These are phyloP conservation scores for Molossus molossus DNA, from an alignment of 2,797 vertebrate species.

Conservation along the genomic window DNA sequence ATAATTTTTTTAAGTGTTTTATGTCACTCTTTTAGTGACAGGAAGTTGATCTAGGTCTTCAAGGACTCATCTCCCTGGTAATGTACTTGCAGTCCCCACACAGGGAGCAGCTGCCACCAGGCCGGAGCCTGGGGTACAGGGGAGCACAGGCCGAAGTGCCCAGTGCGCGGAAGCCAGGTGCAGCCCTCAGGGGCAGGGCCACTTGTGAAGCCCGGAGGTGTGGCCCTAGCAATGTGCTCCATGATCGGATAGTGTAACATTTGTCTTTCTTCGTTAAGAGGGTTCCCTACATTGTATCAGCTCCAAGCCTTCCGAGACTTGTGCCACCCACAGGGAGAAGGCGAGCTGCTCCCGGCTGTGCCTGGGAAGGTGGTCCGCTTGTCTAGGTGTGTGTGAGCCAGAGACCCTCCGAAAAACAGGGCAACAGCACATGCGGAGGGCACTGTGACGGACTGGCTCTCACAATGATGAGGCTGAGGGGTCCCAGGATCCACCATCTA, in stretches of 20 bases:
- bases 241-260: not conserved
- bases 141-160: too few species aligned
- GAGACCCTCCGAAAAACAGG: not conserved
- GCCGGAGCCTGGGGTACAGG: not conserved
- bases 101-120: not conserved
- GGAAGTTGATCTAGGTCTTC: not conserved
- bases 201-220: not conserved
- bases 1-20: conserved; percentile 16
- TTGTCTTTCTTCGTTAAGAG: not conserved
- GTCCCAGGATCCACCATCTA: not conserved
- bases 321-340: not conserved
- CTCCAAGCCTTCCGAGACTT: not conserved
- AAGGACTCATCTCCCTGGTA: not conserved
- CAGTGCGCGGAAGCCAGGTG: too few species aligned
- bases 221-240: not conserved
- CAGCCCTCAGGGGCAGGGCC: not conserved
- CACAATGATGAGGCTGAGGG: not conserved
- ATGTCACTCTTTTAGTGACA: not conserved
- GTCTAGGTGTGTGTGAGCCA: not conserved
- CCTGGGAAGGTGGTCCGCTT: not conserved
- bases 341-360: not conserved
- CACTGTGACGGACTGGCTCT: not conserved
- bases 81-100: not conserved
- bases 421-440: not conserved
- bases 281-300: not conserved